Conservation (phyloP, 2,113 vertebrate genomes). For the Willisornis vidua region DNA sequence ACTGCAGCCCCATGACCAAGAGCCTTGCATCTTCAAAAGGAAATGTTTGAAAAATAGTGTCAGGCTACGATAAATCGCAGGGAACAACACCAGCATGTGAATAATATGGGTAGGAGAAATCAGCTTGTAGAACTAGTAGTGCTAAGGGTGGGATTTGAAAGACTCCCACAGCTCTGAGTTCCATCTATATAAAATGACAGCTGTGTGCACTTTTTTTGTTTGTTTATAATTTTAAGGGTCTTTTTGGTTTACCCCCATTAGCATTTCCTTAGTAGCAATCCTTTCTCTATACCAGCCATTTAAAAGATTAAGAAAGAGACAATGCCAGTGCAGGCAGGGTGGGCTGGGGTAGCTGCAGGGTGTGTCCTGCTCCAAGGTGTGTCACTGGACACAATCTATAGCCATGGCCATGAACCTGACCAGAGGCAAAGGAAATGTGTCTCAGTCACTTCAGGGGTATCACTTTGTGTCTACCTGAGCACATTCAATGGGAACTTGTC, state of each 20-base stretch:
- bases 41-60: background rate
- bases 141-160: background rate
- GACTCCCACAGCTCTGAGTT: background rate
- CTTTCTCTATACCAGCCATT: background rate
- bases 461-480: background rate
- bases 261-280: background rate
- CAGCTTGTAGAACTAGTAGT: background rate
- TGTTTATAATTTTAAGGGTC: background rate
- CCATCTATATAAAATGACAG: background rate
- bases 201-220: background rate
- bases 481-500: background rate
- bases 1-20: background rate
- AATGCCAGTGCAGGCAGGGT: background rate
- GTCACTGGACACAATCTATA: background rate
- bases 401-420: background rate
- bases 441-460: background rate
- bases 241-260: background rate
- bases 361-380: background rate
- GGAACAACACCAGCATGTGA: background rate
- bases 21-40: background rate
- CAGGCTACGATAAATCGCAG: background rate
- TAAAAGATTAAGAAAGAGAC: background rate
- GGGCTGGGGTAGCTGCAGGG: background rate
- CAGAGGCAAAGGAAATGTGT: background rate
- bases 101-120: background rate